These are phyloP conservation scores for Odontamblyopus rebecca DNA, from an alignment of 2,797 vertebrate species.

Conservation along the genomic window DNA sequence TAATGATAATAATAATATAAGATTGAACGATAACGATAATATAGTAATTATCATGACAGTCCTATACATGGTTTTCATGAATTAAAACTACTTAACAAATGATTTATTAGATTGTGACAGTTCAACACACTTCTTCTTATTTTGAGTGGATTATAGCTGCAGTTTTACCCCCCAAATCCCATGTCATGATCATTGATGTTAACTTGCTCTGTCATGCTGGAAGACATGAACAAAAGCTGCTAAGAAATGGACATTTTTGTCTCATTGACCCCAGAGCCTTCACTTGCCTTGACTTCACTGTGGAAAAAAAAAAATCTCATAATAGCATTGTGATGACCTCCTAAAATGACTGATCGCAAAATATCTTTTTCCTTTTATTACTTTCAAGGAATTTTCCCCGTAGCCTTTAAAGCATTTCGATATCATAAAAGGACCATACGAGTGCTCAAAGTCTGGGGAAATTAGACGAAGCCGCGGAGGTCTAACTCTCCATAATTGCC, in stretches of 20 bases:
- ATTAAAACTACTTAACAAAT: too few relatives aligned
- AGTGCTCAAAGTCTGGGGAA: slow-evolving; percentile 70
- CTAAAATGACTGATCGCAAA: slow-evolving; percentile 25
- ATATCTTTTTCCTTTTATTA: slow-evolving; percentile 63
- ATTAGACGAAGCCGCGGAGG: slow-evolving; percentile 67
- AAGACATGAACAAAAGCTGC: slow-evolving; percentile 31
- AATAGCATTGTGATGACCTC: slow-evolving; percentile 55
- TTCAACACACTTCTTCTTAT: background rate
- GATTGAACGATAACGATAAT: too few relatives aligned
- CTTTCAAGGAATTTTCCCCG: slow-evolving; percentile 51
- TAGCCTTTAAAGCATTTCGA: slow-evolving; percentile 65
- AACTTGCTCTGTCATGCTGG: slow-evolving; percentile 8
- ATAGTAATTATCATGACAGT: too few relatives aligned
- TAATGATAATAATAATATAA: too few relatives aligned
- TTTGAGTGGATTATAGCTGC: background rate
- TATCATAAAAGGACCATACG: slow-evolving; percentile 57
- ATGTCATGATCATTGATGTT: slow-evolving; percentile 5
- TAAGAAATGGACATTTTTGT: slow-evolving; percentile 24
- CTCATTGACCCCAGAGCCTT: slow-evolving; percentile 34
- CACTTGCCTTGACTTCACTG: slow-evolving; percentile 10
- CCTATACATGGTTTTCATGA: too few relatives aligned
- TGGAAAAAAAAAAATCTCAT: slow-evolving; percentile 41
- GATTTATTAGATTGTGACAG: too few relatives aligned
- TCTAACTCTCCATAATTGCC: slow-evolving; percentile 66
- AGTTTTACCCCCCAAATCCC: slow-evolving; percentile 8